phyloP scores from a whole-genome alignment of 2,888 invertebrate species.

The Electrophaes corylata region DNA sequence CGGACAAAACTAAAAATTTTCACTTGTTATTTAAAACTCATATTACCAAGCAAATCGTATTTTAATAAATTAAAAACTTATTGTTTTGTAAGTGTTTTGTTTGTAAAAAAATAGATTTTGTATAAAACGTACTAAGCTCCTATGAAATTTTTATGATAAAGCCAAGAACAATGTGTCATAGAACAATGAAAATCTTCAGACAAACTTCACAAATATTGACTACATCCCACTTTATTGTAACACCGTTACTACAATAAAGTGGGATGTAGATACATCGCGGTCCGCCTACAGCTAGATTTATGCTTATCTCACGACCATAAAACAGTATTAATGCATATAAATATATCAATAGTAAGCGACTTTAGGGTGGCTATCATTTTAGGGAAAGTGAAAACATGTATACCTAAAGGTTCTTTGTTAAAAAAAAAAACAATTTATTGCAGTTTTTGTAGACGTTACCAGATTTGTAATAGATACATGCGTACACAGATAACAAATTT shows the following conservation, averaged over 20 bases:
- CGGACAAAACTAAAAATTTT: no score
- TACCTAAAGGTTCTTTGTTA: no score
- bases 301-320: conserved; percentile 73
- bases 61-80: no score
- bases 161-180: conserved; percentile 32
- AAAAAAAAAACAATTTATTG: no score
- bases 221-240: no score
- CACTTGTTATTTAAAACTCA: no score
- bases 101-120: not conserved
- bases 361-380: conserved; percentile 43
- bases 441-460: no score
- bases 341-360: conserved; percentile 66
- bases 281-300: conserved; percentile 68
- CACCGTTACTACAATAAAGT: conserved; percentile 69
- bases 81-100: no score
- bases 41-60: no score
- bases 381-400: conserved; percentile 20
- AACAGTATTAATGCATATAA: conserved; percentile 77
- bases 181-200: conserved; percentile 46
- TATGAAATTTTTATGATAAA: conserved; percentile 1
- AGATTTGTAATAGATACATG: no score
- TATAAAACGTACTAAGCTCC: not conserved
- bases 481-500: no score
- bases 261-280: conserved; percentile 58
- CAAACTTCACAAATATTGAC: conserved; percentile 65